Base-by-base conservation (phyloP, 2,888 invertebrate species). In the Drosophila nigricruria region DNA sequence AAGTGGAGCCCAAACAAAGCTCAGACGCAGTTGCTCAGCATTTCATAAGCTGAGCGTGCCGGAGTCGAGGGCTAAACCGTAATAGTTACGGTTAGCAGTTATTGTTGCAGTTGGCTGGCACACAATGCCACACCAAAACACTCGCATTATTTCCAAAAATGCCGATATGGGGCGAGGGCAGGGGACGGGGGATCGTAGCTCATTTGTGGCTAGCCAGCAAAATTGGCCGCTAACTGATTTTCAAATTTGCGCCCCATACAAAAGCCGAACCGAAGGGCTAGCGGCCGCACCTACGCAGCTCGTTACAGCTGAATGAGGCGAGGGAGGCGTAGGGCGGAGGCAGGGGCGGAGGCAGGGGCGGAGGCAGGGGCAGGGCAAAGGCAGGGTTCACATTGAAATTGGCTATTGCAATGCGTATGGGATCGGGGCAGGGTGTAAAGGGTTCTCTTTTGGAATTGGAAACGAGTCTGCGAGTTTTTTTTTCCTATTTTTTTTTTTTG, bases 171-270 rank as follows among this genome's bases (percentile, higher is more conserved):
- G 30, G 8, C 0, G 30, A 8, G 30, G 30, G 6, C 27, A 1
- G 8, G 8, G 30, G 30, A 8, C 0, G 30, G 27, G 50, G 65
- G n/a, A 9, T 20, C 38, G 27, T 53, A 12, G 57, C 73, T 70
- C 82, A 81, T 79, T 83, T 84, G 87, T 70, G 87, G 87, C 77
- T 6, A 49, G 70, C 84, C 84, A 77, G 52, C 73, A 72, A 79
- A 84, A 84, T 84, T 87, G 84, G 74, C 84, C 84, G 80, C 82
- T 87, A 84, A 84, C 84, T 84, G 84, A 87, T 84, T 84, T 82
- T 86, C 78, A 73, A 79, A 83, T 80, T 85, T 82, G 72, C 81
- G 79, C 75, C 57, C 18, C 43, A 43, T 45, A 72, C 61, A 67
- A 69, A 66, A 27, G 45, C 8, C 9, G 10, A 53, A 27, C 14